Conservation (phyloP, 2,888 invertebrate genomes). For the Cephus runcator region DNA sequence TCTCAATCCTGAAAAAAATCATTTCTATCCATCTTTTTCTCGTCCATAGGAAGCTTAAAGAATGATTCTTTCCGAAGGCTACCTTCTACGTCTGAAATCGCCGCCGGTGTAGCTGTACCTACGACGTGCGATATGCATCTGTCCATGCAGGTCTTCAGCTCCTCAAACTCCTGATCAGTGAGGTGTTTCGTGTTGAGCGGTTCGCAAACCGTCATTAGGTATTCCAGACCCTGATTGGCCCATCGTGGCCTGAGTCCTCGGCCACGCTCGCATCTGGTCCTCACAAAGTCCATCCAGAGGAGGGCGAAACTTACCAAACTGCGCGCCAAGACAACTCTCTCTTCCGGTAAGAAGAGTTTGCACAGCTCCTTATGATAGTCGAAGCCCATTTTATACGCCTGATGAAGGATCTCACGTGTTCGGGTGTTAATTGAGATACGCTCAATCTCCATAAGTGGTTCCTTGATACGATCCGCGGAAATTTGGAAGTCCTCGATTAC, state of each 20-base stretch:
- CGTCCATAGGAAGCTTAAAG: neutral
- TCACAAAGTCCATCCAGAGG: conserved; percentile 92
- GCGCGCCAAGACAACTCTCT: conserved; percentile 67
- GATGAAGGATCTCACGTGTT: conserved; percentile 82
- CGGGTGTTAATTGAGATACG: conserved; percentile 72
- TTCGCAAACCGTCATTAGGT: conserved; percentile 85
- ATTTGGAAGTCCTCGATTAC: conserved; percentile 71
- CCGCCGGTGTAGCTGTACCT: conserved; percentile 69
- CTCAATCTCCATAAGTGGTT: conserved; percentile 71
- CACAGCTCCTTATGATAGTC: conserved; percentile 84
- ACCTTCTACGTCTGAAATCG: conserved; percentile 40
- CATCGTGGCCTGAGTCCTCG: conserved; percentile 85
- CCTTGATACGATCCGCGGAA: conserved; percentile 66
- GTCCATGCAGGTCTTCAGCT: conserved; percentile 82
- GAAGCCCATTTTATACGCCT: conserved; percentile 90
- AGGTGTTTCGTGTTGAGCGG: conserved; percentile 83
- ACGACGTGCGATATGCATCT: conserved; percentile 89
- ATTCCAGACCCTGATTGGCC: conserved; percentile 91
- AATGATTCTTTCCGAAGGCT: neutral
- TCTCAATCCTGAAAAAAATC: conserved; percentile 27
- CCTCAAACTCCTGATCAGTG: conserved; percentile 81
- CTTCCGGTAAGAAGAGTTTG: conserved; percentile 69
- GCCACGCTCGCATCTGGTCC: conserved; percentile 84
- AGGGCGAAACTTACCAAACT: conserved; percentile 78
- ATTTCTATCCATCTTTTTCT: neutral